Evolutionary conservation across 2,797 vertebrate species (phyloP).

Genomic region (Tenualosa thibaudeaui): DNA sequence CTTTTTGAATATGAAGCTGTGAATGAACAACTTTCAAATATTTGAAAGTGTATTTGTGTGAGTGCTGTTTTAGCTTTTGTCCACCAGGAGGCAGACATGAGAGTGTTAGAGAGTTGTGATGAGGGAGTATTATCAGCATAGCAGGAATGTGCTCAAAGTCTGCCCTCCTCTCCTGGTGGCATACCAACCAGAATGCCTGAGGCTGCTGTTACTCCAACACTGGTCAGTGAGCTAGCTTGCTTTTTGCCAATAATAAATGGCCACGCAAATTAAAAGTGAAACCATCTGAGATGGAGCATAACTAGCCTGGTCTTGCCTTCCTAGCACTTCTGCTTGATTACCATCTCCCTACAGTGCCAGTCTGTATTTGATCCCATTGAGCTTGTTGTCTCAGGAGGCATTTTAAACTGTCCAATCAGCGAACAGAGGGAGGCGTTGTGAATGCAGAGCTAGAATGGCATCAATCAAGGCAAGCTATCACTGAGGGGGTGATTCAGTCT

Average conservation of each 20-base stretch:
- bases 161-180: background rate
- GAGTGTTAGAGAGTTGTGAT: background rate
- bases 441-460: too few species aligned
- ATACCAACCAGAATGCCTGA: background rate
- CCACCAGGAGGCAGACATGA: background rate
- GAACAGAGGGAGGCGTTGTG: too few species aligned
- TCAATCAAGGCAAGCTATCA: too few species aligned
- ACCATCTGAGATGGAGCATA: background rate
- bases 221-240: background rate
- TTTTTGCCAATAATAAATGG: background rate
- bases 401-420: too few species aligned
- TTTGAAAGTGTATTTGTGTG: background rate
- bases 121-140: background rate
- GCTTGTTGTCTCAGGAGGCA: too few species aligned
- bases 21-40: too few species aligned
- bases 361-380: too few species aligned
- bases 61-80: background rate
- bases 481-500: too few species aligned
- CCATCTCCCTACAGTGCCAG: too few species aligned
- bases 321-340: too few species aligned
- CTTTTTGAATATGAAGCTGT: too few species aligned
- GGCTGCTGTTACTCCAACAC: background rate
- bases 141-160: background rate
- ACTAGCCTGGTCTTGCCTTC: too few species aligned
- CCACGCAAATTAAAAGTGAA: background rate